phyloP scores from a whole-genome alignment of 2,888 invertebrate genomes.

The Apamea anceps region DNA sequence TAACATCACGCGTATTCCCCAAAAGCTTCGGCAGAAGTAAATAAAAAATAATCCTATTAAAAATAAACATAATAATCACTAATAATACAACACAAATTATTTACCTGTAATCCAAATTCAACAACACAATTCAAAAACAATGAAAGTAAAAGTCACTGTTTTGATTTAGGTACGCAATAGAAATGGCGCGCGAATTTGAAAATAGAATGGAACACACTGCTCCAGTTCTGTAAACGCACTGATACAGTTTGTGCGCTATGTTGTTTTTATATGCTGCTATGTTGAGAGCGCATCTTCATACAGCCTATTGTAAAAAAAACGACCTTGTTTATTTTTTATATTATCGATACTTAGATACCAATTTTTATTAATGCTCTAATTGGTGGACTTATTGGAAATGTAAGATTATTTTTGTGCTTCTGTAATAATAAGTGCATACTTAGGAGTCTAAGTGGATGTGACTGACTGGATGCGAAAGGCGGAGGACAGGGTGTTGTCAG shows the following conservation, averaged over 20 bases:
- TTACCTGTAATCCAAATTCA: slow-evolving; percentile 45
- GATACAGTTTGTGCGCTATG: slow-evolving; percentile 78
- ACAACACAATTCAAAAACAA: slow-evolving; percentile 42
- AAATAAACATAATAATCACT: not conserved
- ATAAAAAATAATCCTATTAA: not conserved
- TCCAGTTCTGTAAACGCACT: slow-evolving; percentile 78
- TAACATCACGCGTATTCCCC: not conserved
- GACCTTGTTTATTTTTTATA: slow-evolving; percentile 59
- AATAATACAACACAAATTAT: slow-evolving; percentile 8
- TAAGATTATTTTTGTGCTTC: slow-evolving; percentile 25
- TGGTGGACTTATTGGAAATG: slow-evolving; percentile 10
- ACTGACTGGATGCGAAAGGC: not conserved
- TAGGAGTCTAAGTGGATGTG: not conserved
- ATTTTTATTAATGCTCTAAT: slow-evolving; percentile 39
- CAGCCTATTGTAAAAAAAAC: slow-evolving; percentile 69
- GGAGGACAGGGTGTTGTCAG: no score
- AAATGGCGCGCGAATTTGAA: slow-evolving; percentile 72
- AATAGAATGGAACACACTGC: slow-evolving; percentile 71
- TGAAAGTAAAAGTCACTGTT: slow-evolving; percentile 34
- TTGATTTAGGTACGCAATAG: slow-evolving; percentile 35
- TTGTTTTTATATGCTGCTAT: slow-evolving; percentile 81
- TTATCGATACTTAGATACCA: slow-evolving; percentile 41
- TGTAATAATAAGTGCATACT: not conserved
- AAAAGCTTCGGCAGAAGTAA: not conserved
- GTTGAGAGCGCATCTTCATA: slow-evolving; percentile 75